Evolutionary conservation across 2,797 vertebrate genomes (phyloP).

Genomic region (Tinamus major): DNA sequence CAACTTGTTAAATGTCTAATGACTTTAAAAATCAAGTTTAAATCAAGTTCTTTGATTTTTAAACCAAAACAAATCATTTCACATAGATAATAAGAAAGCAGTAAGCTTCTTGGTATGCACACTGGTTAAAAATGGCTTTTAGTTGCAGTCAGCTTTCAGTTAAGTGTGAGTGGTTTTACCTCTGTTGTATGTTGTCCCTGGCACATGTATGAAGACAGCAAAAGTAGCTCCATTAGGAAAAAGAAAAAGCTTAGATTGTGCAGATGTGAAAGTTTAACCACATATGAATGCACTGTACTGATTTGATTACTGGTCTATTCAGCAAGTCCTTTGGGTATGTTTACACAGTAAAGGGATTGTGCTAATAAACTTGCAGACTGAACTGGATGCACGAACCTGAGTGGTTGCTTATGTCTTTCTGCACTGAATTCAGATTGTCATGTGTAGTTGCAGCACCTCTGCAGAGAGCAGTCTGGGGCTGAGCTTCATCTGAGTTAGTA

Average conservation of each 20-base stretch:
- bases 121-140: not conserved
- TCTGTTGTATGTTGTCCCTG: not conserved
- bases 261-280: not conserved
- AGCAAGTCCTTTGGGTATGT: not conserved
- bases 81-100: not conserved
- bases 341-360: not conserved
- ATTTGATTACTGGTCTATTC: not conserved
- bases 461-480: too few relatives aligned
- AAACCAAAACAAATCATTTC: not conserved
- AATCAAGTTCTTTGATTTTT: not conserved
- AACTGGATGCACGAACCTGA: not conserved
- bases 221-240: fast-evolving
- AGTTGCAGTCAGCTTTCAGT: not conserved
- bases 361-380: not conserved
- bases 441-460: too few relatives aligned
- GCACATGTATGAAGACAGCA: not conserved
- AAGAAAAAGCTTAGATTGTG: not conserved
- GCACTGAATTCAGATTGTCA: not conserved
- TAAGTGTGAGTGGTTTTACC: not conserved
- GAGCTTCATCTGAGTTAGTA: too few relatives aligned
- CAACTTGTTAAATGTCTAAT: not conserved
- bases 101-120: not conserved
- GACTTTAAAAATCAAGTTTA: not conserved
- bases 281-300: not conserved
- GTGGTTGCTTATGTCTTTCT: not conserved